A percentile compares a stretch with the other conserved stretches of the same genome.
phyloP scores from a whole-genome alignment of 2,797 vertebrate genomes.

The Rachycentron canadum region DNA sequence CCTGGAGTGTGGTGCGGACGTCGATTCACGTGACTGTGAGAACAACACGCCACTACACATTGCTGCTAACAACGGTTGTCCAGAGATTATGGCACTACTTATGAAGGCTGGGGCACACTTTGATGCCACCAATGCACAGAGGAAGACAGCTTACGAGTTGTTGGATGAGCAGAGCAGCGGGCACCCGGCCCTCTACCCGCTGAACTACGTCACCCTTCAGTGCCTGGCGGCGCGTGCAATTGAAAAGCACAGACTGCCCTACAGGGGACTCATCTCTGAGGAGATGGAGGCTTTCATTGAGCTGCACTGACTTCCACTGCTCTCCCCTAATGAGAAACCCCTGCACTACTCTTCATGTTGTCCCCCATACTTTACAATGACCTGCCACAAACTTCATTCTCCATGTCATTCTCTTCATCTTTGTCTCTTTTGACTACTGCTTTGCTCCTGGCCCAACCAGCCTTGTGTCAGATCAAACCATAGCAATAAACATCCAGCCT shows the following conservation, averaged over 20 bases:
- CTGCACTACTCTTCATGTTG: conserved; percentile 32
- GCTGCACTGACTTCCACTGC: conserved; percentile 88
- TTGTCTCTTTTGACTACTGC: conserved; percentile 20
- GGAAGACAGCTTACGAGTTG: conserved; percentile 93
- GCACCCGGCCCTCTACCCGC: conserved; percentile 90
- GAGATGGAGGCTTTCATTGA: conserved; percentile 97
- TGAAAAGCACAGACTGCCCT: conserved; percentile 94
- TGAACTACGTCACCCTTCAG: conserved; percentile 95
- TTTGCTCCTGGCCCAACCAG: conserved; percentile 31
- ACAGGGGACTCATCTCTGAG: conserved; percentile 95
- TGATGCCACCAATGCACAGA: conserved; percentile 93
- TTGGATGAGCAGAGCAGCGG: conserved; percentile 92
- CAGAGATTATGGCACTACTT: conserved; percentile 91
- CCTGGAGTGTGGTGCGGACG: conserved; percentile 93
- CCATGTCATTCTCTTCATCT: conserved; percentile 6
- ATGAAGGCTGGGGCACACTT: conserved; percentile 93
- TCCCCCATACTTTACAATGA: conserved; percentile 14
- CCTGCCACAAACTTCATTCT: conserved; percentile 15
- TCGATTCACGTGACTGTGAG: conserved; percentile 93
- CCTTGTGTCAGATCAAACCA: conserved; percentile 70
- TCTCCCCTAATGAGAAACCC: conserved; percentile 11
- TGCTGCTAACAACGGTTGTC: conserved; percentile 91
- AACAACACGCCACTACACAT: conserved; percentile 96
- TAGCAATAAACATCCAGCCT: conserved; percentile 77
- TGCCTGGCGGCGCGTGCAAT: conserved; percentile 96